Evolutionary conservation across 2,888 invertebrate species (phyloP), one percentile per base, ranked within the genome.

Genomic region (Eupithecia vulgata): DNA sequence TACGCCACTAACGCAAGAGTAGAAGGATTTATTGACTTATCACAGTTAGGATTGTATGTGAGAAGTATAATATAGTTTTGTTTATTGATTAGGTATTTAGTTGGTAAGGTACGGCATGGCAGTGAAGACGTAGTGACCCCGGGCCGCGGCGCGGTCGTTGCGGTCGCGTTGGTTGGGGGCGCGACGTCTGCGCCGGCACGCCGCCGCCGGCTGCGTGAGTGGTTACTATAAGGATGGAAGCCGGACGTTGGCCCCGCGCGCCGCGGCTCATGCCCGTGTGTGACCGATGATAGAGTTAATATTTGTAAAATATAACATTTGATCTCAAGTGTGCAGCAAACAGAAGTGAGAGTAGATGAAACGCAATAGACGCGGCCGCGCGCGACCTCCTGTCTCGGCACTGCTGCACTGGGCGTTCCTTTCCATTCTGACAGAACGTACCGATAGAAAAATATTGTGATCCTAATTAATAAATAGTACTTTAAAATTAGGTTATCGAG

Each of bases 281-380:
- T 93, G 93, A 82, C 89, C 90, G 92, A 90, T 90, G 88, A 90
- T 91, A 92, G 89, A 88, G 90, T 92, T 90, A 89, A 90, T 91
- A 85, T 91, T 88, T 91, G 90, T 91, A 92, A 92, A 92, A 92
- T 92, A 92, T 92, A 93, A 92, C 91, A 93, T 93, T 93, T 94
- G 94, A 94, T 94, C 94, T 94, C 94, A 94, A 93, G 94, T 92
- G 93, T 92, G 93, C 93, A 93, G 93, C 93, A 92, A 92, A 90
- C 92, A 91, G 91, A 88, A 85, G 90, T 88, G 90, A 86, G 88
- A 87, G 91, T 85, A 90, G 90, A 89, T 90, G 91, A 88, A 79
- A 84, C 83, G 90, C 88, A 86, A 85, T 88, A 87, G 90, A 87
- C 84, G 88, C 88, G 82, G 88, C 87, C 83, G 87, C 87, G 81